Percentiles rank a stretch among this genome's conserved stretches.
phyloP scores from a whole-genome alignment of 2,888 invertebrate species.

The Cremastobaeus sp. region DNA sequence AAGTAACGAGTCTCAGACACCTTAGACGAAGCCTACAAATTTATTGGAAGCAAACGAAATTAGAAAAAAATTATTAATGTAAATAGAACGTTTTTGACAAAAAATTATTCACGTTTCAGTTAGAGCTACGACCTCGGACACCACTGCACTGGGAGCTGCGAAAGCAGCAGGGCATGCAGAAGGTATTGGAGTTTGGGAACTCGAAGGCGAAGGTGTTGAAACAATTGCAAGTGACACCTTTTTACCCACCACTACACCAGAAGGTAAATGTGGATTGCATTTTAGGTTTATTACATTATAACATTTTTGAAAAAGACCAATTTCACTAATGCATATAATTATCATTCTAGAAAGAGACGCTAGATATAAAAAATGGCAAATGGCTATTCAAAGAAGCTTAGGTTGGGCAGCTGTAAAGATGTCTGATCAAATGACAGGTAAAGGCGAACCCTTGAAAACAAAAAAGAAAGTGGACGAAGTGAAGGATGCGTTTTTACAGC shows the following conservation, averaged over 20 bases:
- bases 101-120: slow-evolving; percentile 78
- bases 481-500: slow-evolving; percentile 59
- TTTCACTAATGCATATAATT: too few species aligned
- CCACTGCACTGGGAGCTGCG: slow-evolving; percentile 95
- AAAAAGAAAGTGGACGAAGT: slow-evolving; percentile 56
- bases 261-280: slow-evolving; percentile 81
- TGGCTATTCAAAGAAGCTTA: slow-evolving; percentile 94
- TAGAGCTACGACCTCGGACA: slow-evolving; percentile 91
- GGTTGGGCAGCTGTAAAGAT: slow-evolving; percentile 91
- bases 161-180: slow-evolving; percentile 92
- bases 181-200: slow-evolving; percentile 85
- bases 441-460: slow-evolving; percentile 45
- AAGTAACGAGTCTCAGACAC: too few species aligned
- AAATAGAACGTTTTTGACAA: too few species aligned
- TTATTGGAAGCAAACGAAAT: too few species aligned
- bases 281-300: too few species aligned
- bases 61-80: background rate
- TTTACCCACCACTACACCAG: slow-evolving; percentile 88
- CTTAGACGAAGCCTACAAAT: too few species aligned
- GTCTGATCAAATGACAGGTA: slow-evolving; percentile 87
- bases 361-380: slow-evolving; percentile 95
- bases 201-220: slow-evolving; percentile 81
- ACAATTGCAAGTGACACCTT: slow-evolving; percentile 86
- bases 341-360: slow-evolving; percentile 85
- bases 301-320: too few species aligned